A percentile compares a stretch with the other conserved stretches of the same genome.
Evolutionary conservation across 1,140 invertebrate species (phyloP).

Genomic region (Drosophila eugracilis): DNA sequence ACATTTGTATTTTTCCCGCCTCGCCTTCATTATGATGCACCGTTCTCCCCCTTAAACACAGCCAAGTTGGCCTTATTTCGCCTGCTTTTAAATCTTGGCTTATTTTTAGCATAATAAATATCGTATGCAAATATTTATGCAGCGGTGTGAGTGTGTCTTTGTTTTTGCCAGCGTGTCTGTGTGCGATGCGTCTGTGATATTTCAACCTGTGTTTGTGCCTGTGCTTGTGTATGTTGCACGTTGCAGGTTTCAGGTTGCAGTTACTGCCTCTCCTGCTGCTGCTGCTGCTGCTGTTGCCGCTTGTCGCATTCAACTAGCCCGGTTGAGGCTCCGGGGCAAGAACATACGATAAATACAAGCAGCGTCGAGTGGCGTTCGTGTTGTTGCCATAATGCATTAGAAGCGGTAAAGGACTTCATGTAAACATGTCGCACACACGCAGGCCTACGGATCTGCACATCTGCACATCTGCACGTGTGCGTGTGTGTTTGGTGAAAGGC

Average conservation of each 20-base stretch:
- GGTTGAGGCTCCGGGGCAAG: slow-evolving; percentile 9
- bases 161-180: slow-evolving; percentile 25
- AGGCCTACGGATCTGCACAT: slow-evolving; percentile 28
- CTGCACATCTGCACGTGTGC: slow-evolving; percentile 11
- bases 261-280: not conserved
- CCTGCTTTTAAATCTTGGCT: slow-evolving; percentile 75
- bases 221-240: slow-evolving; percentile 2
- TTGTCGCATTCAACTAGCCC: slow-evolving; percentile 38
- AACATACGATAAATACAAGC: slow-evolving; percentile 38
- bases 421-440: slow-evolving; percentile 58
- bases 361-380: slow-evolving; percentile 64
- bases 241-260: not conserved
- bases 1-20: slow-evolving; percentile 59
- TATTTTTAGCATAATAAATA: slow-evolving; percentile 83
- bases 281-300: slow-evolving; percentile 18
- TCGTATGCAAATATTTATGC: slow-evolving; percentile 79
- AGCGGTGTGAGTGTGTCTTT: slow-evolving; percentile 39
- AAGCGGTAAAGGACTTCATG: slow-evolving; percentile 69
- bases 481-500: not conserved
- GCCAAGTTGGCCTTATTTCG: slow-evolving; percentile 74
- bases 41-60: not conserved
- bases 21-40: slow-evolving; percentile 68
- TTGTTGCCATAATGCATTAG: slow-evolving; percentile 79
- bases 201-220: slow-evolving; percentile 20
- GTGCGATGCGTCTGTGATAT: slow-evolving; percentile 35